Evolutionary conservation across 64 coral and sea anemone species (phyloP), one percentile per base, ranked within the genome.

Genomic region (Montipora sp.): DNA sequence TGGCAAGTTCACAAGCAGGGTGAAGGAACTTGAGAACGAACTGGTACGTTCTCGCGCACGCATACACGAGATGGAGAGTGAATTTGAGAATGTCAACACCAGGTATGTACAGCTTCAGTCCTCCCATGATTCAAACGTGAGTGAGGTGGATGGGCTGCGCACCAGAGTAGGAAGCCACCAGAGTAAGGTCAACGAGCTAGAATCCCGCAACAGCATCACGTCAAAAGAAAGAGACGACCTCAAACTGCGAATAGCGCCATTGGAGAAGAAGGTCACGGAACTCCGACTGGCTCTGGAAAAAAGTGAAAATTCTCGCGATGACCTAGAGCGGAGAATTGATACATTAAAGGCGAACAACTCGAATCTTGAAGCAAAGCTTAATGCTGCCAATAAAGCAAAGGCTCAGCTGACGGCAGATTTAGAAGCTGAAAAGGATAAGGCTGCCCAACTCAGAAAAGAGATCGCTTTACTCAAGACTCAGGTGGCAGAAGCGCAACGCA

Each of bases 181-280:
- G 24, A 90, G 89, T 8, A 98, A 94, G 67, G 79, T 98, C 9
- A 98, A 94, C 59, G 95, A 98, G 58, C 86, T 98, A 47, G 95
- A 94, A 75, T 98, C 95, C 11, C 84, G 94, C 5, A 88, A 98
- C 79, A 89, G 87, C 63, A 92, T 92, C 59, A 94, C 92, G 11
- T 70, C 90, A 4, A 98, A 94, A 83, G 95, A 98, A 77, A 98
- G 95, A 92, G 95, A 98, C 18, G 95, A 98, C 3, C 92, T 98
- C 21, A 98, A 88, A 36, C 50, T 87, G 23, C 87, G 78, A 50
- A 21, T 98, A 6, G 95, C 89, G 8, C 95, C 95, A 59, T 78
- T 94, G 48, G 95, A 98, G 84, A 98, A 98, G 78, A 94, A 75
- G 88, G 92, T 98, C 21, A 55, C 77, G 55, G 95, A 98, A 53